A percentile compares a stretch with the other conserved stretches of the same genome.
phyloP scores from a whole-genome alignment of 2,888 invertebrate species.

The Peribatodes rhomboidaria region DNA sequence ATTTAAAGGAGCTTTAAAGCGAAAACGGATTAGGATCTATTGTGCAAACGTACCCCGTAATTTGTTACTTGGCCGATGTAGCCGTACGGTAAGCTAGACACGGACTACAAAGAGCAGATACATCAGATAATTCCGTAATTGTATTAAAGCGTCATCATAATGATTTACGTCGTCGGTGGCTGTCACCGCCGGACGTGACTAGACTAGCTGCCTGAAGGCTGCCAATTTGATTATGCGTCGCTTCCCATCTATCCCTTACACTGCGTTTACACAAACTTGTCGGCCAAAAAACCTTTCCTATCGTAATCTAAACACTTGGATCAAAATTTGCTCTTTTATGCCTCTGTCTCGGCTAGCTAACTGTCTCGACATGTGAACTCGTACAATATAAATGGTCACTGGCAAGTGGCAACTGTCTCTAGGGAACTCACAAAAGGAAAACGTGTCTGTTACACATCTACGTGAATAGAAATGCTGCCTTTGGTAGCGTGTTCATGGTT shows the following conservation, averaged over 20 bases:
- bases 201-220: conserved; percentile 37
- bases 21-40: conserved; percentile 12
- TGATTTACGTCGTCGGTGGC: conserved; percentile 37
- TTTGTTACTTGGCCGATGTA: conserved; percentile 23
- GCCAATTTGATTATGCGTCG: conserved; percentile 46
- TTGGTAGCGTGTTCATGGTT: conserved; percentile 2
- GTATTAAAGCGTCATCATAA: conserved; percentile 42
- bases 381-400: conserved; percentile 10
- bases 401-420: conserved; percentile 18
- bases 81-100: conserved; percentile 19
- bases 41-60: conserved; percentile 21
- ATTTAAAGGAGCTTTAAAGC: conserved; percentile 16
- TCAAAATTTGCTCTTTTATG: conserved; percentile 6
- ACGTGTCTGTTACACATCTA: conserved; percentile 30
- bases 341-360: conserved; percentile 8
- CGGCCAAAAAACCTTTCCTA: conserved; percentile 7
- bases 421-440: conserved; percentile 41
- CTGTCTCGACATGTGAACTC: conserved; percentile 15
- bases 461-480: conserved; percentile 11
- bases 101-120: conserved; percentile 41
- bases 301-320: neutral
- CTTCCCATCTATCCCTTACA: conserved; percentile 35
- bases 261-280: conserved; percentile 20
- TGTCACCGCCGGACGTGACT: conserved; percentile 47
- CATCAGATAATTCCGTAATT: conserved; percentile 41